Evolutionary conservation across 2,888 invertebrate genomes (phyloP), one percentile per base, ranked within the genome.

Genomic region (Tinea semifulvella): DNA sequence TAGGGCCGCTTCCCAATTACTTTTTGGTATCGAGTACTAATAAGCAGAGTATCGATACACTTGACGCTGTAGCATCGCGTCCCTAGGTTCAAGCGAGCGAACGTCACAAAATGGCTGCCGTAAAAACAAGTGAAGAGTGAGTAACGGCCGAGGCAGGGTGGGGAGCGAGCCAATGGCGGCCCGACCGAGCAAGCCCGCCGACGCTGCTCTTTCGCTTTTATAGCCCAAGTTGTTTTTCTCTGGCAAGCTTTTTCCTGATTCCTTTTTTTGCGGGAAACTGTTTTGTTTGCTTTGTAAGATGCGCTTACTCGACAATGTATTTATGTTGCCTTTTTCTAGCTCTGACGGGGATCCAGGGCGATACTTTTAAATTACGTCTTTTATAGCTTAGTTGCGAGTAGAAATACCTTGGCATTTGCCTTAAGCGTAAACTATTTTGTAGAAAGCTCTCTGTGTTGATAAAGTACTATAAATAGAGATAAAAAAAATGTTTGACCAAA

Each of bases 111-210:
- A 80, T 80, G 79, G 79, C 79, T 69, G 76, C 77, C 73, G 69
- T 80, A 79, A 79, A 74, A 79, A 71, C 80, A 77, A 80, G 79
- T 76, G 79, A 80, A 80, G 70, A 76, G 80, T 77, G 80, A 79
- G 80, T 80, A 76, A 80, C 73, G 68, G 73, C 63, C 67, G 28
- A 35, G 36, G 53, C 54, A 56, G 51, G 56, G 55, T 54, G 55
- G 56, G 57, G 56, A 53, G 46, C 53, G 49, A 42, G 60, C 80
- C 80, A 80, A 80, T 80, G 55, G 71, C 42, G 42, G 45, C 66
- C 28, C 42, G 60, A 52, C 56, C 66, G 65, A 67, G 73, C 73
- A 64, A 65, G 61, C 73, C 68, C 69, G 76, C 75, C 71, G 70
- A 76, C 77, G 73, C 68, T 63, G 79, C 79, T 77, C 71, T 77